Percentiles rank a stretch among this genome's conserved stretches.
Conservation (phyloP, 2,888 invertebrate genomes). For the Sphaerophoria taeniata region DNA sequence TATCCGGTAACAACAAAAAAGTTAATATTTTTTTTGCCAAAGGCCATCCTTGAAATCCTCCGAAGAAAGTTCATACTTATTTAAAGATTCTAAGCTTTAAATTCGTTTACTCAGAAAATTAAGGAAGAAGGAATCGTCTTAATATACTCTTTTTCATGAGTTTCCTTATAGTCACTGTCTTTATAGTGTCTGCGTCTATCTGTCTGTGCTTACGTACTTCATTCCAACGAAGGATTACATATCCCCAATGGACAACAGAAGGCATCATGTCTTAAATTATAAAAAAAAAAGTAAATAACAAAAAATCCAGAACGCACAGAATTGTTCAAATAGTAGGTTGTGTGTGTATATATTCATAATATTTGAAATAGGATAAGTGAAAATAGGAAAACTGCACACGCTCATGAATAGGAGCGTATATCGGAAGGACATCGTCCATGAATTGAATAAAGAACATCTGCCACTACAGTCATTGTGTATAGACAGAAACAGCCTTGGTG, state of each 20-base stretch:
- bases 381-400: slow-evolving; percentile 58
- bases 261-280: slow-evolving; percentile 8
- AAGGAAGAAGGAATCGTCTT: slow-evolving; percentile 1
- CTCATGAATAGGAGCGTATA: neutral
- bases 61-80: slow-evolving; percentile 7
- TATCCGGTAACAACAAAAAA: neutral
- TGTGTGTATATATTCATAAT: slow-evolving; percentile 16
- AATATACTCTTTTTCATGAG: slow-evolving; percentile 35
- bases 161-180: slow-evolving; percentile 31
- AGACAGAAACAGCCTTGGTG: too few relatives aligned
- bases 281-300: slow-evolving; percentile 1
- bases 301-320: slow-evolving; percentile 15
- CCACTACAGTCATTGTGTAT: slow-evolving; percentile 44
- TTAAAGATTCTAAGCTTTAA: neutral
- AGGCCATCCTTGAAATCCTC: neutral
- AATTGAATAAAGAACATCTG: slow-evolving; percentile 61
- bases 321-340: neutral
- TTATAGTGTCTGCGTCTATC: slow-evolving; percentile 50
- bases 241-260: slow-evolving; percentile 3
- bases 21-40: neutral
- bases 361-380: slow-evolving; percentile 56
- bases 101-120: neutral
- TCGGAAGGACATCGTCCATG: slow-evolving; percentile 38
- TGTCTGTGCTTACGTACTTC: slow-evolving; percentile 21
- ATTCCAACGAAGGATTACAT: slow-evolving; percentile 24